Evolutionary conservation across 2,888 invertebrate species (phyloP).

Genomic region (Drosophila incognita): DNA sequence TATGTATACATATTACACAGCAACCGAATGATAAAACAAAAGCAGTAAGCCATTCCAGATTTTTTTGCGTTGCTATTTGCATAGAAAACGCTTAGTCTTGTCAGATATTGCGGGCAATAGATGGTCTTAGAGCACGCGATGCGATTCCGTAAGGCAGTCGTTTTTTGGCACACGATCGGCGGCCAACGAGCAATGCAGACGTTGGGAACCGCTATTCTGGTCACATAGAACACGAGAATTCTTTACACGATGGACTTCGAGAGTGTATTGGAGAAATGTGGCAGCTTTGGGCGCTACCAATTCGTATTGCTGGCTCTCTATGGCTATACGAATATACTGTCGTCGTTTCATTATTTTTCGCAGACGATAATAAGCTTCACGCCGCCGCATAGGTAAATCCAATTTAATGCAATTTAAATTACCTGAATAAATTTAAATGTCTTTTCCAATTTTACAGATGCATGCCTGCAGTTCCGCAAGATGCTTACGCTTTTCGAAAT

Average conservation of each 20-base stretch:
- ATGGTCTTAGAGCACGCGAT: neutral
- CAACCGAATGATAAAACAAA: constrained; percentile 19
- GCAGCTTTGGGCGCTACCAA: constrained; percentile 86
- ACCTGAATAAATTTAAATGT: neutral
- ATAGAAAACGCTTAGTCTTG: neutral
- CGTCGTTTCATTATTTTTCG: constrained; percentile 87
- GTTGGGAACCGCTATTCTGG: neutral
- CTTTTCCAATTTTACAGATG: constrained; percentile 65
- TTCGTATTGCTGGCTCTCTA: constrained; percentile 85
- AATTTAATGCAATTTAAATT: neutral
- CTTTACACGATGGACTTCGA: constrained; percentile 85
- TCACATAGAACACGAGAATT: neutral
- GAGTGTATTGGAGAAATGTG: constrained; percentile 86
- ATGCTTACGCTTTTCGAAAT: neutral
- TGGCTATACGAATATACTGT: constrained; percentile 86
- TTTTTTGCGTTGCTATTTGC: constrained; percentile 6
- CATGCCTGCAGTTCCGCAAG: constrained; percentile 50
- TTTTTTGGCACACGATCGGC: constrained; percentile 30
- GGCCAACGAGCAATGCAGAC: constrained; percentile 35
- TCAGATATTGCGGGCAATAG: constrained; percentile 19
- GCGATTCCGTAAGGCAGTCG: neutral
- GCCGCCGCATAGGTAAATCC: constrained; percentile 85
- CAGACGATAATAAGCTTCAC: constrained; percentile 87
- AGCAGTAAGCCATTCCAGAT: neutral
- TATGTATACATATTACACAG: constrained; percentile 11